phyloP scores from a whole-genome alignment of 2,888 invertebrate species.

The Chromoteleia sp. region DNA sequence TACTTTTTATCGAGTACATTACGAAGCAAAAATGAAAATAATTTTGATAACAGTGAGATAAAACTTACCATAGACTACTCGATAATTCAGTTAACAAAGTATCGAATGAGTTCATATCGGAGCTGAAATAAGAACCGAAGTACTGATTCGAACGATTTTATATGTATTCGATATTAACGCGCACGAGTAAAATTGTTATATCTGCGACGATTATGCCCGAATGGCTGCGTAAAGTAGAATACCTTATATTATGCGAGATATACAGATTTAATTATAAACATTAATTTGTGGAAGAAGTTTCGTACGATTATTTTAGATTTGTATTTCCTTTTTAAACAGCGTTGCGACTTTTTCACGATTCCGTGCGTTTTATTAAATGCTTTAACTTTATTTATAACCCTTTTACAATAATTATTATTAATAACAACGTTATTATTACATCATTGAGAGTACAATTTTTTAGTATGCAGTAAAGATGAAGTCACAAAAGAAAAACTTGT shows the following conservation, averaged over 20 bases:
- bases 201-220: constrained; percentile 34
- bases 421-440: constrained; percentile 17
- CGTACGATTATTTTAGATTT: constrained; percentile 23
- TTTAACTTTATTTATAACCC: constrained; percentile 2
- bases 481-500: constrained; percentile 13
- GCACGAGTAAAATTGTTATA: constrained; percentile 47
- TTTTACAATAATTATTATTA: constrained; percentile 32
- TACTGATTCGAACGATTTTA: constrained; percentile 44
- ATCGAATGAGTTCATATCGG: constrained; percentile 38
- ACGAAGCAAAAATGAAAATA: constrained; percentile 50
- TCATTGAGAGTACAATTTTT: constrained; percentile 14
- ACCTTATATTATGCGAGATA: constrained; percentile 31
- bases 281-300: constrained; percentile 25
- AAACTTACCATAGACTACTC: constrained; percentile 42
- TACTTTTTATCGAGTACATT: constrained; percentile 41
- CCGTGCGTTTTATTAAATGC: constrained; percentile 1
- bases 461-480: background rate
- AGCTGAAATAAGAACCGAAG: constrained; percentile 26
- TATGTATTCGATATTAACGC: constrained; percentile 40
- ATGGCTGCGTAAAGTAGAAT: constrained; percentile 47
- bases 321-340: constrained; percentile 40
- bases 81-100: constrained; percentile 61
- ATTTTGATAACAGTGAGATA: constrained; percentile 54
- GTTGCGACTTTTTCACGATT: constrained; percentile 9
- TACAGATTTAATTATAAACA: constrained; percentile 14